Evolutionary conservation across 1,140 invertebrate genomes (phyloP), one percentile per base, ranked within the genome.

Genomic region (Panonychus citri): DNA sequence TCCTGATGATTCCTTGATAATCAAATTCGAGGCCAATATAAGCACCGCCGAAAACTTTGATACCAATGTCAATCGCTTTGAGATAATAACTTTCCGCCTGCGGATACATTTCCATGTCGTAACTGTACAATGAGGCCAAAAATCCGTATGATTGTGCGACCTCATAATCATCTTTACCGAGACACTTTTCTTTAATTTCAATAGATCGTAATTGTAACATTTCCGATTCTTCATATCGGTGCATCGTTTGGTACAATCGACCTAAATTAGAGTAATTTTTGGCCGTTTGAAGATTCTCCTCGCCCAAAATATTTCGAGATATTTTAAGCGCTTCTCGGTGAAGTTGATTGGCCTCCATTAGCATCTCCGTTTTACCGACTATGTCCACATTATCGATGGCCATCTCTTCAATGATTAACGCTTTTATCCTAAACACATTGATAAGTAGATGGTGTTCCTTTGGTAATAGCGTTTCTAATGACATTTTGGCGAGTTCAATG

Each of bases 191-290:
- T 69, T 93, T 93, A 26, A 91, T 90, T 24, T 77, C 74, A 64
- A 94, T 91, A 2, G 88, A 85, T 69, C 81, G 84, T 54, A 86
- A 70, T 70, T 90, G 87, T 85, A 91, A 89, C 60, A 72, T 72
- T 70, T 90, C 85, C 1, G 87, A 85, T 66, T 85, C 78, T 69
- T 80, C 69, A 69, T 78, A 89, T 66, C 78, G 77, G 64, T 78
- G 78, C 85, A 91, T 89, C 61, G 83, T 87, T 71, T 94, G 87
- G 73, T 90, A 93, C 3, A 94, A 73, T 30, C 79, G 67, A 49
- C 87, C 88, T 48, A 94, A 73, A 71, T 94, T 93, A 2, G 87
- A 87, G 70, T 90, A 93, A 68, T 91, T 85, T 66, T 91, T 93
- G 3, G 87, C 86, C 5, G 86, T 91, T 71, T 90, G 85, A 12